A percentile compares a stretch with the other conserved stretches of the same genome.
Evolutionary conservation across 2,797 vertebrate species (phyloP).

Genomic region (Psittacula echo): DNA sequence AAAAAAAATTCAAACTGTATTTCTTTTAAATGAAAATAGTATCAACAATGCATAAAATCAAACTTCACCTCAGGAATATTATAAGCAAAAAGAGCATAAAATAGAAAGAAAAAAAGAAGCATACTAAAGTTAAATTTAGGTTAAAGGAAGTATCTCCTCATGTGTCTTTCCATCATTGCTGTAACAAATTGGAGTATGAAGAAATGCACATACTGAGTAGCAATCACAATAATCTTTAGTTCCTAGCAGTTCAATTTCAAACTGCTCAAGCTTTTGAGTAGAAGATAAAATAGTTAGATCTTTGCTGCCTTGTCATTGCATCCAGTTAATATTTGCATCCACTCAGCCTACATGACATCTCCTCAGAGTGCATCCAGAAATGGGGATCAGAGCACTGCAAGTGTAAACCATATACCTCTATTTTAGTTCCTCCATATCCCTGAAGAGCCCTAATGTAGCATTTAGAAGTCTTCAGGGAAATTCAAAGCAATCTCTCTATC

Average conservation of each 20-base stretch:
- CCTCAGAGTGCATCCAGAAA: not conserved
- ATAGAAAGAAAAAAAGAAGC: not conserved
- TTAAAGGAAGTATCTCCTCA: not conserved
- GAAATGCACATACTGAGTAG: not conserved
- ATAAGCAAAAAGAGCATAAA: not conserved
- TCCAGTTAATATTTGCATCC: not conserved
- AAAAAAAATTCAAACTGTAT: not conserved
- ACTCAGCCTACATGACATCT: not conserved
- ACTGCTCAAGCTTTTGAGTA: not conserved
- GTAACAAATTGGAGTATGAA: not conserved
- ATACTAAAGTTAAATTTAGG: not conserved
- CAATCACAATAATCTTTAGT: not conserved
- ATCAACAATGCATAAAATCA: not conserved
- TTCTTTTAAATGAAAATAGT: not conserved
- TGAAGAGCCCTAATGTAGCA: not conserved
- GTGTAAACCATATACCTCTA: rapidly evolving
- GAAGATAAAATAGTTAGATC: not conserved
- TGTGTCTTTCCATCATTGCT: not conserved
- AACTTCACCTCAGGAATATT: not conserved
- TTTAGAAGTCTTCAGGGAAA: not conserved
- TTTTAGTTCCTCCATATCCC: not conserved
- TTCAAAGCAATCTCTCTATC: not conserved
- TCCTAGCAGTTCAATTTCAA: not conserved
- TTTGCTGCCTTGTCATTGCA: not conserved
- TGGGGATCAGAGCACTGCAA: not conserved